Base-by-base conservation (phyloP, 2,113 vertebrate species). In the Elephas maximus region DNA sequence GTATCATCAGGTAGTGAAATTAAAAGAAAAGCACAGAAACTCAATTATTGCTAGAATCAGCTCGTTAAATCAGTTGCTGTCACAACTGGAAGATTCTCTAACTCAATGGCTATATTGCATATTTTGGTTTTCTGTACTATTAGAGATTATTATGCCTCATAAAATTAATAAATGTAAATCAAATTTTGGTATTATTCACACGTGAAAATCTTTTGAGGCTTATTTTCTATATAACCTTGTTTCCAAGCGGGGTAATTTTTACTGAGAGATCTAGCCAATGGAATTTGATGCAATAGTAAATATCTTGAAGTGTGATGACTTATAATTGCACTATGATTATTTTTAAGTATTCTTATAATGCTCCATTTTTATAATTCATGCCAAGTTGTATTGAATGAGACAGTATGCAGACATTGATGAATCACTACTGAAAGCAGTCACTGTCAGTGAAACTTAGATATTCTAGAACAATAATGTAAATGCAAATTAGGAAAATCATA, bases 1-100 rank as follows among this genome's bases (percentile, higher is more conserved):
- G 98, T 98, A 98, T 98, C 97, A 97, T 88, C 97, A 97, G 93
- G 97, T 69, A 98, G 92, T 90, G 94, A 98, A 98, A 98, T 97
- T 97, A 98, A 98, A 98, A 98, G 98, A 98, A 98, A 98, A 98
- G 57, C 95, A 97, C 57, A 97, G 95, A 97, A 98, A 98, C 69
- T 97, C 97, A 98, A 98, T 98, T 98, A 98, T 97, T 98, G 85
- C 53, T 87, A 93, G 98, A 98, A 94, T 93, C 15, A 2, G 67
- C 80, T 98, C 57, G 37, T 97, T 97, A 98, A 98, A 45, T 89
- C 3, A 0, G 76, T 90, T 88, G 78, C 85, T 98, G 95, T 97
- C 98, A 98, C 82, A 94, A 97, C 51, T 57, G 94, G 83, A 97
- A 98, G 94, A 89, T 94, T 97, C 81, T 98, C 98, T 97, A 97